Conservation (phyloP, 1,140 invertebrate species). For the Nephila pilipes region DNA sequence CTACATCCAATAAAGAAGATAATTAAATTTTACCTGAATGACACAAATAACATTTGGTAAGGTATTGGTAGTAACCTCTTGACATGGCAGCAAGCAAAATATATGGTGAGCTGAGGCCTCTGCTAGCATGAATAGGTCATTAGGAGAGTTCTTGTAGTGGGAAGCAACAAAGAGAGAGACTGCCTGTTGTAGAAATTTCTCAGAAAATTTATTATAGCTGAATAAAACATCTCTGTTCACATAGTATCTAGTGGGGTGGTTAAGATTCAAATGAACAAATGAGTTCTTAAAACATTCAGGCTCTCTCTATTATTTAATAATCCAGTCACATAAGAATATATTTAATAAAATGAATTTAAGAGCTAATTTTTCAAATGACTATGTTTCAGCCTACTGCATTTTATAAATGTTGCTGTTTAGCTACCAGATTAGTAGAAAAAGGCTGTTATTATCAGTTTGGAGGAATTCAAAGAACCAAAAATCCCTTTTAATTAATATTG, state of each 20-base stretch:
- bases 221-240: conserved; percentile 94
- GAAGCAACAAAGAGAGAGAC: conserved; percentile 97
- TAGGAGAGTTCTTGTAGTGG: conserved; percentile 99
- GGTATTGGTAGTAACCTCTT: conserved; percentile 86
- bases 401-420: no score
- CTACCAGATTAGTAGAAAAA: no score
- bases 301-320: no score
- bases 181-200: conserved; percentile 94
- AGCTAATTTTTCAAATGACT: no score
- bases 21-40: conserved; percentile 86
- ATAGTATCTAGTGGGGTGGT: conserved; percentile 80
- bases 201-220: conserved; percentile 97
- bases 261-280: conserved; percentile 37
- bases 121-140: conserved; percentile 99
- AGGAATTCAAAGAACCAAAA: no score
- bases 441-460: no score
- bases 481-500: no score
- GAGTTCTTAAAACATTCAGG: no score
- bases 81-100: conserved; percentile 97
- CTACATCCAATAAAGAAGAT: background rate
- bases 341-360: no score
- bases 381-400: no score
- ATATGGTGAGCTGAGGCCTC: conserved; percentile 99
- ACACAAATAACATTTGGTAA: conserved; percentile 95
- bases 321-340: no score